Evolutionary conservation across 2,888 invertebrate species (phyloP).

Genomic region (Diplazon laetatorius): DNA sequence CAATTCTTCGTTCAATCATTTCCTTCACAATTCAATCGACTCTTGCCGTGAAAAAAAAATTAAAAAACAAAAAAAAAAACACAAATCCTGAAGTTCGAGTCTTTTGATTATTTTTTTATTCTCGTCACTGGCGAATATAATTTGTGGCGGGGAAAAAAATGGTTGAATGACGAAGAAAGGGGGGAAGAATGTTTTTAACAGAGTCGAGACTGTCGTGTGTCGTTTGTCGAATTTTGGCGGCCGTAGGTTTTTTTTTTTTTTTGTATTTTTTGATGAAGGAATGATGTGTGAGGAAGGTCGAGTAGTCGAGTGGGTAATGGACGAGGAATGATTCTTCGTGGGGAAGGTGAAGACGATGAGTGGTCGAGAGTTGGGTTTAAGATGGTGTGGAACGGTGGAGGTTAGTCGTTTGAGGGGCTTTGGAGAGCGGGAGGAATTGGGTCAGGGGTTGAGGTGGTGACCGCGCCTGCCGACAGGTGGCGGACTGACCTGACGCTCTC

Average conservation of each 20-base stretch:
- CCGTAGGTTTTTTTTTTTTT: constrained; percentile 8
- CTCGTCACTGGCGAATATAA: no score
- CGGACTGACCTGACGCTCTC: background rate
- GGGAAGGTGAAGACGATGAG: background rate
- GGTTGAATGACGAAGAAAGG: no score
- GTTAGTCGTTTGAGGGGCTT: background rate
- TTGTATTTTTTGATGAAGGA: background rate
- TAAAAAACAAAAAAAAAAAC: no score
- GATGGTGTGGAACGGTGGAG: background rate
- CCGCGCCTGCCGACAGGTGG: constrained; percentile 16
- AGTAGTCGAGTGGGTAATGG: background rate
- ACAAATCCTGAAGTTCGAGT: no score
- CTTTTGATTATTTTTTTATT: no score
- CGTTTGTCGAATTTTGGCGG: no score
- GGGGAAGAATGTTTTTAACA: no score
- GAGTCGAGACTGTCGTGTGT: no score
- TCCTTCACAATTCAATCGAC: no score
- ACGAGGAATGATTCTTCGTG: background rate
- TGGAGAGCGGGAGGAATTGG: background rate
- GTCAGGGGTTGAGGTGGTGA: background rate
- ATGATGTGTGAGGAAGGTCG: background rate
- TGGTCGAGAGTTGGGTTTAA: background rate
- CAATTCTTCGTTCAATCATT: no score
- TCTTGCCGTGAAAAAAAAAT: no score
- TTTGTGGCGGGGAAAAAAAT: no score